Conservation (phyloP, 2,113 vertebrate species). For the Acinonyx jubatus region DNA sequence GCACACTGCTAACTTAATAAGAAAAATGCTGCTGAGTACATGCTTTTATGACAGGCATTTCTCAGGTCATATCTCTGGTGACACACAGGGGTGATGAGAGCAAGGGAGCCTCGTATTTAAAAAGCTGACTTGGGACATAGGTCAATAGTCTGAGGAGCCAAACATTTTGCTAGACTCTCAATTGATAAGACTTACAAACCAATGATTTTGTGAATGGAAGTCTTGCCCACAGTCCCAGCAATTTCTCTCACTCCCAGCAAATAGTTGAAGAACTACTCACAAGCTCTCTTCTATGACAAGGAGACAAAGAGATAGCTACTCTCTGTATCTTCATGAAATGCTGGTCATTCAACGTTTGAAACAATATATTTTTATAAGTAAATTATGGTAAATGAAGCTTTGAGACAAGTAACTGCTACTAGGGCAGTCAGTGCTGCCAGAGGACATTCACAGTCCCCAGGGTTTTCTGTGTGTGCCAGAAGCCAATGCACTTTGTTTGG, state of each 20-base stretch:
- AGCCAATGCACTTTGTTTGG: neutral
- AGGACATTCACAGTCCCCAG: neutral
- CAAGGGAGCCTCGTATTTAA: constrained; percentile 26
- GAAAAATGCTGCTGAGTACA: constrained; percentile 49
- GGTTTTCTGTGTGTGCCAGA: neutral
- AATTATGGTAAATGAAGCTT: neutral
- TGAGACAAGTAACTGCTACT: neutral
- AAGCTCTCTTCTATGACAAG: neutral
- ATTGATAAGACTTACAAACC: neutral
- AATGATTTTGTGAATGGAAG: neutral
- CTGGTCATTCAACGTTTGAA: neutral
- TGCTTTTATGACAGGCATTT: constrained; percentile 40
- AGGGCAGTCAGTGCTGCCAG: neutral
- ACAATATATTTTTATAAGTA: constrained; percentile 5
- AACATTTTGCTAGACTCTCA: constrained; percentile 21
- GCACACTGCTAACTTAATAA: constrained; percentile 57
- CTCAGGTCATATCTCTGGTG: constrained; percentile 44
- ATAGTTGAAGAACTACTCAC: neutral
- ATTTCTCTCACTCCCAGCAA: neutral
- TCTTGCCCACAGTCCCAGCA: neutral
- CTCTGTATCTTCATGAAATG: neutral
- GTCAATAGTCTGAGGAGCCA: constrained; percentile 33
- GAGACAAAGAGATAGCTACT: neutral
- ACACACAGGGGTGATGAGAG: constrained; percentile 33
- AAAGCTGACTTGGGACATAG: constrained; percentile 46